Evolutionary conservation across 2,888 invertebrate species (phyloP).

Genomic region (Oscheius sp.): DNA sequence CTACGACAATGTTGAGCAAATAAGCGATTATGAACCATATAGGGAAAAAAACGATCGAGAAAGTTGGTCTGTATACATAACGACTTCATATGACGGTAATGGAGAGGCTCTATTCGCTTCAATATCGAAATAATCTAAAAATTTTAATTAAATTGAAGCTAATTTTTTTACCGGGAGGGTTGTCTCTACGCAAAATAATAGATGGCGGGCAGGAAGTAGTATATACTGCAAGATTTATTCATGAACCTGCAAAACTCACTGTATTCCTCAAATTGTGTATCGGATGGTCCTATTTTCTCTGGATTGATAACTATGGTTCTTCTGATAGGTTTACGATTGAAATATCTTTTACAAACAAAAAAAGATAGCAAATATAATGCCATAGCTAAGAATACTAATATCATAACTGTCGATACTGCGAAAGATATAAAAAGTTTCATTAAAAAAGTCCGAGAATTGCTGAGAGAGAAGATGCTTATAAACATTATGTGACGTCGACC

Average conservation of each 20-base stretch:
- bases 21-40: too few species aligned
- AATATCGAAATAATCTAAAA: slow-evolving; percentile 13
- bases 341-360: neutral
- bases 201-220: neutral
- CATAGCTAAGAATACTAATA: neutral
- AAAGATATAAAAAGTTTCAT: slow-evolving; percentile 21
- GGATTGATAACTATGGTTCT: neutral
- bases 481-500: too few species aligned
- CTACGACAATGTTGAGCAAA: too few species aligned
- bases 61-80: neutral
- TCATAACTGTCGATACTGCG: neutral
- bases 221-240: slow-evolving; percentile 2
- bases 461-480: too few species aligned
- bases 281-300: neutral
- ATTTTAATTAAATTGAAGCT: neutral
- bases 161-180: slow-evolving; percentile 3
- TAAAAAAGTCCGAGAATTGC: too few species aligned
- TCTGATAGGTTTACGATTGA: neutral
- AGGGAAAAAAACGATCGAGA: neutral
- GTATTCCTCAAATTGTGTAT: neutral
- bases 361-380: neutral
- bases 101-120: slow-evolving; percentile 10
- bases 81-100: slow-evolving; percentile 2
- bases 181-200: neutral
- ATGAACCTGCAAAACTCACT: neutral